Percentiles rank a stretch among this genome's conserved stretches.
Conservation (phyloP, 2,797 vertebrate species). For the Ptychadena robeensis region DNA sequence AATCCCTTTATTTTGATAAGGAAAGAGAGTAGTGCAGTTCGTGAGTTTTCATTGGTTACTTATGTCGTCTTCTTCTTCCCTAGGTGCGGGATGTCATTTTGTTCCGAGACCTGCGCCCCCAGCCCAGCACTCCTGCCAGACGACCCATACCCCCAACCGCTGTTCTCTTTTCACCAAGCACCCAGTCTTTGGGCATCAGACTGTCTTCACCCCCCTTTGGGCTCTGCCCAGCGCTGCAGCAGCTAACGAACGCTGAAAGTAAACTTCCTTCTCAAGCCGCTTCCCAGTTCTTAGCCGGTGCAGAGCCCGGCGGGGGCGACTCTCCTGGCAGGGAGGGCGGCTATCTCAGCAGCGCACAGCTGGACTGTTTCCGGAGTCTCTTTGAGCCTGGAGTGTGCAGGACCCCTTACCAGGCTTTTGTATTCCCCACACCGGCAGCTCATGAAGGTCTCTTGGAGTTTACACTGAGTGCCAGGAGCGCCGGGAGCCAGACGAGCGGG, state of each 20-base stretch:
- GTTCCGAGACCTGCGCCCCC: slow-evolving; percentile 26
- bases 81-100: slow-evolving; percentile 33
- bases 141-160: background rate
- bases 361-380: slow-evolving; percentile 50
- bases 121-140: background rate
- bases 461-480: slow-evolving; percentile 3
- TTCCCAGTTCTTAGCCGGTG: background rate
- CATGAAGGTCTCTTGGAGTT: slow-evolving; percentile 28
- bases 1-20: too few relatives aligned
- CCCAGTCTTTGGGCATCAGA: background rate
- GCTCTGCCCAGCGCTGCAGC: background rate
- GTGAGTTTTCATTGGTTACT: too few relatives aligned
- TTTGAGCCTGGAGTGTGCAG: slow-evolving; percentile 51
- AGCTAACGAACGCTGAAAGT: background rate
- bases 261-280: background rate
- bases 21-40: too few relatives aligned
- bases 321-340: background rate
- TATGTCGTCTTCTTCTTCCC: background rate
- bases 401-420: slow-evolving; percentile 37
- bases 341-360: slow-evolving; percentile 42
- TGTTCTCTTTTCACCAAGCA: background rate
- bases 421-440: background rate
- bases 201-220: background rate
- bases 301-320: background rate
- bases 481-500: background rate